Base-by-base conservation (phyloP, 2,888 invertebrate species). In the Asteroscopus sphinx region DNA sequence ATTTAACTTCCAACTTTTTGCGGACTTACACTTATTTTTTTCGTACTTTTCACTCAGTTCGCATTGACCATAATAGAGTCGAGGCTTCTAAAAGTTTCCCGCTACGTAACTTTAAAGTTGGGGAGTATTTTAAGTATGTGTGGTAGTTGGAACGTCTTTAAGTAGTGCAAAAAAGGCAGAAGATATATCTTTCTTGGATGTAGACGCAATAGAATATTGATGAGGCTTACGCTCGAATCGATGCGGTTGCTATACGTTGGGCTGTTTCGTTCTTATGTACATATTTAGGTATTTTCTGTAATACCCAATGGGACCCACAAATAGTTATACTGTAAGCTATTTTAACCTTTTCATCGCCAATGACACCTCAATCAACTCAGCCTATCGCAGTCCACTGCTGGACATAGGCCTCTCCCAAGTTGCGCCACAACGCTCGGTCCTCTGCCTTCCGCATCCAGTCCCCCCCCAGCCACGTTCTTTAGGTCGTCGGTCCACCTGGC, bases 1-100 rank as follows among this genome's bases (percentile, higher is more conserved):
- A 86, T 87, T 88, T 87, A 89, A 88, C 86, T 88, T 84, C 54
- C 76, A 83, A 83, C 82, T 87, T 80, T 74, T 73, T 76, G 76
- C 80, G 70, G 81, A 81, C 77, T 82, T 77, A 72, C 64, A 61
- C 57, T 74, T 77, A 73, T 70, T 82, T 85, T 84, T 83, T 79
- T 72, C 76, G 73, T 76, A 75, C 69, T 81, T 82, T 81, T 81
- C 77, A 79, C 82, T 82, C 77, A 53, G 76, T 77, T 81, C 63
- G 70, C 78, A 86, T 83, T 81, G 87, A 87, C 87, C 85, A 83
- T 86, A 87, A 83, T 83, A 82, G 82, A 81, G 83, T 77, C 63
- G 78, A 79, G 80, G 80, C 80, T 81, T 80, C 75, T 62, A 68
- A 77, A 84, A 83, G 76, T 87, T 82, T 68, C 9, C 48, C 75